Percentiles rank a stretch among this genome's conserved stretches.
These are phyloP conservation scores for Strigops habroptila DNA, from an alignment of 2,113 vertebrate genomes.

Conservation along the genomic window DNA sequence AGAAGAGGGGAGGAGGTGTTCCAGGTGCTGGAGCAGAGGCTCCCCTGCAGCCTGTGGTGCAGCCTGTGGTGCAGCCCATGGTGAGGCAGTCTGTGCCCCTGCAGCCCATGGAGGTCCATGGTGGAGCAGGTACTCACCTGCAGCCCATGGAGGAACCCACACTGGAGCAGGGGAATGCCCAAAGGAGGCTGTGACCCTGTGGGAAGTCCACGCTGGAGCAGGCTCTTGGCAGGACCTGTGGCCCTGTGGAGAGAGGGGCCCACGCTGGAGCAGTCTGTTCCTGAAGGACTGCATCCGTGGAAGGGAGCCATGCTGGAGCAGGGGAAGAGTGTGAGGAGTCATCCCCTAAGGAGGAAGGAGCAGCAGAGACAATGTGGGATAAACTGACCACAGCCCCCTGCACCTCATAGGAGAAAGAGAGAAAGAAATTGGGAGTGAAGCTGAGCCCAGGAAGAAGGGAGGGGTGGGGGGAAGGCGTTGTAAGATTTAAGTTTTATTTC, in stretches of 20 bases:
- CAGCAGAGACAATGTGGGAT: background rate
- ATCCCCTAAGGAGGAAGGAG: background rate
- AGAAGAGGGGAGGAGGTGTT: background rate
- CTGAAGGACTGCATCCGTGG: background rate
- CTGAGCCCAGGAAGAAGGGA: background rate
- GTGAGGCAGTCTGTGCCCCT: background rate
- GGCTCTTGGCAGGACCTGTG: background rate
- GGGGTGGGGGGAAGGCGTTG: background rate
- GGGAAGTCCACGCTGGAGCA: background rate
- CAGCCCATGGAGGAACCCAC: background rate
- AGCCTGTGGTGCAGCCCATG: background rate
- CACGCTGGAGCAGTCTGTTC: background rate
- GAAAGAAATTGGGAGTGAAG: background rate
- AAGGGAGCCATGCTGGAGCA: background rate
- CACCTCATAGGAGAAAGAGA: background rate
- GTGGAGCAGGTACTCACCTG: background rate
- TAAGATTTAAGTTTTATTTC: background rate
- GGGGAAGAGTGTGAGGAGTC: background rate
- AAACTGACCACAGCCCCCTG: background rate
- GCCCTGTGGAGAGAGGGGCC: background rate
- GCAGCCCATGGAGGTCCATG: background rate
- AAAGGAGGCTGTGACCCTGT: background rate
- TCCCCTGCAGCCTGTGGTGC: background rate
- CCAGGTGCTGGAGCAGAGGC: background rate
- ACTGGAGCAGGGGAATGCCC: background rate